phyloP scores from a whole-genome alignment of 2,888 invertebrate genomes.

The Lasioglossum leucozonium region DNA sequence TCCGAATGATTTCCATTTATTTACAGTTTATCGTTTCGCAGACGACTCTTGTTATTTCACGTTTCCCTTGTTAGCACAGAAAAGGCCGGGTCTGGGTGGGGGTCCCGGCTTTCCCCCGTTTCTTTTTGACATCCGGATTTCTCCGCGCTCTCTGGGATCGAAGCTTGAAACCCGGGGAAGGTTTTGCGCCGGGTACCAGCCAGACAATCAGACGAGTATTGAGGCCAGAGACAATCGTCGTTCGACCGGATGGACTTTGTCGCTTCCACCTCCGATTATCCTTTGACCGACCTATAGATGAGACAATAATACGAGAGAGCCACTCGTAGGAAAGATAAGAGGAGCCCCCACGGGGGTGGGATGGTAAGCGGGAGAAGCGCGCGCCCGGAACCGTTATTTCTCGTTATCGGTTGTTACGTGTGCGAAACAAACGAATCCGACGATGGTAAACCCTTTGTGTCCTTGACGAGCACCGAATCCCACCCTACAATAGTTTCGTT shows the following conservation, averaged over 20 bases:
- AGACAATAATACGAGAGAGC: conserved; percentile 78
- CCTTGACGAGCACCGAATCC: conserved; percentile 59
- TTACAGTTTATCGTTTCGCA: conserved; percentile 48
- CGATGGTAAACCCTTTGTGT: conserved; percentile 67
- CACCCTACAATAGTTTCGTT: conserved; percentile 51
- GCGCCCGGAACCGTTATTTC: conserved; percentile 71
- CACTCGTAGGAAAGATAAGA: conserved; percentile 68
- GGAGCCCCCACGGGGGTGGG: conserved; percentile 26
- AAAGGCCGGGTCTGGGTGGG: conserved; percentile 11
- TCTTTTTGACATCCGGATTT: conserved; percentile 59
- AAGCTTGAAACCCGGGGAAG: conserved; percentile 28
- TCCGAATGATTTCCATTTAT: conserved; percentile 53
- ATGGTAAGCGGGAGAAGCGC: conserved; percentile 50
- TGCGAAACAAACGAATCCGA: conserved; percentile 72
- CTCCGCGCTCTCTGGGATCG: conserved; percentile 42
- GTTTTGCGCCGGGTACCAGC: conserved; percentile 20
- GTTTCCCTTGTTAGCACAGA: conserved; percentile 56
- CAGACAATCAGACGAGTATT: conserved; percentile 72
- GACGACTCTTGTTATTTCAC: conserved; percentile 49
- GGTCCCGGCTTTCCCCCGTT: conserved; percentile 23
- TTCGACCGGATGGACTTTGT: conserved; percentile 75
- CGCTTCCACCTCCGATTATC: conserved; percentile 77
- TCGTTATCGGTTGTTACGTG: conserved; percentile 77
- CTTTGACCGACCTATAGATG: conserved; percentile 78
- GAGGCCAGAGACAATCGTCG: conserved; percentile 75